A percentile compares a stretch with the other conserved stretches of the same genome.
Evolutionary conservation across 92 coral and sea anemone species (phyloP).

Genomic region (Zoanthus gigantus): DNA sequence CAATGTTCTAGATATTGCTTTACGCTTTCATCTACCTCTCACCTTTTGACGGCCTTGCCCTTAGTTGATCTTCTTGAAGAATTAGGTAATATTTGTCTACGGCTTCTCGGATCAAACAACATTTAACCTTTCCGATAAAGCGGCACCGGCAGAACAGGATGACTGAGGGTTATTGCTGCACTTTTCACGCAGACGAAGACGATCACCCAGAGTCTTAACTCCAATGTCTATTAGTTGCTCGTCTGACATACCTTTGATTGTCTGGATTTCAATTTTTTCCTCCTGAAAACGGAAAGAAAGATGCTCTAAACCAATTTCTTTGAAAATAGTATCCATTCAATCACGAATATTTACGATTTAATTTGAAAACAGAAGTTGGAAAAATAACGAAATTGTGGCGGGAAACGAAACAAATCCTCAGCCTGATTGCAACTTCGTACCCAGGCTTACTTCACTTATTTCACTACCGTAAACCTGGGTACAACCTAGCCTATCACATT

Average conservation of each 20-base stretch:
- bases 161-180: slow-evolving; percentile 39
- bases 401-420: slow-evolving; percentile 4
- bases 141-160: slow-evolving; percentile 33
- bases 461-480: no score
- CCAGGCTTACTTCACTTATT: no score
- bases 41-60: slow-evolving; percentile 21
- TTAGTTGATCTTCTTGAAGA: slow-evolving; percentile 8
- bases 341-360: background rate
- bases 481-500: background rate
- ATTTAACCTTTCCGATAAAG: slow-evolving; percentile 43
- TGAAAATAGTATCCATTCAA: slow-evolving; percentile 35
- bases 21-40: background rate
- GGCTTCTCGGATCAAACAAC: slow-evolving; percentile 31
- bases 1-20: slow-evolving; percentile 12
- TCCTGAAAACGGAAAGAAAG: slow-evolving; percentile 32
- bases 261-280: slow-evolving; percentile 55
- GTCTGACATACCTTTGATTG: slow-evolving; percentile 41
- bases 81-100: slow-evolving; percentile 4
- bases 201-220: slow-evolving; percentile 57
- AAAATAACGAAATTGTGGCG: slow-evolving; percentile 2
- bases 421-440: background rate
- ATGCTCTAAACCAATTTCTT: slow-evolving; percentile 44
- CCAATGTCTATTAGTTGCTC: slow-evolving; percentile 56
- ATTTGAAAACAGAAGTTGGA: slow-evolving; percentile 15
- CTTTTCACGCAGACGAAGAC: slow-evolving; percentile 57